Conservation (phyloP, 2,113 vertebrate species). For the Leucosticte australis region DNA sequence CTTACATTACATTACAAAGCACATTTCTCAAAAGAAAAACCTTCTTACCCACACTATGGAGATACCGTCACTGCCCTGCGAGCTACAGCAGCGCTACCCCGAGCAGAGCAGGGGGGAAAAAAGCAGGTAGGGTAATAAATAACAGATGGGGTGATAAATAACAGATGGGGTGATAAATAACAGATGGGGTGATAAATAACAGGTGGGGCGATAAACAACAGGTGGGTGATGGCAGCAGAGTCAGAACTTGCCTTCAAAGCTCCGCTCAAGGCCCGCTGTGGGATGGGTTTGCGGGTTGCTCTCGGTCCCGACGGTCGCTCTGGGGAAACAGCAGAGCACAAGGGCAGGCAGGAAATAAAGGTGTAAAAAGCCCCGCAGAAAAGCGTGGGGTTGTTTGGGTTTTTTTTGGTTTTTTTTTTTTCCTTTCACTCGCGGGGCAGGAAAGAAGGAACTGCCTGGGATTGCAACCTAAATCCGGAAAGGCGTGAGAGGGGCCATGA, state of each 20-base stretch:
- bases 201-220: not conserved
- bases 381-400: rapidly evolving
- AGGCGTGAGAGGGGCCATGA: rapidly evolving
- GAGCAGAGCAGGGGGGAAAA: rapidly evolving
- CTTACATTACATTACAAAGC: rapidly evolving
- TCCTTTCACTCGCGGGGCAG: not conserved
- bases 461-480: not conserved
- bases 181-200: not conserved
- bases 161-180: not conserved
- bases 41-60: rapidly evolving
- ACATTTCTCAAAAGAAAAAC: rapidly evolving
- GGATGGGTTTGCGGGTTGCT: rapidly evolving
- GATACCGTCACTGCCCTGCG: rapidly evolving
- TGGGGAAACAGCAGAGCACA: not conserved
- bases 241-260: not conserved
- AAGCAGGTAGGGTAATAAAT: not conserved
- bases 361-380: rapidly evolving
- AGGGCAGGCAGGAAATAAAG: not conserved
- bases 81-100: not conserved
- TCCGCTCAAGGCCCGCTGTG: rapidly evolving
- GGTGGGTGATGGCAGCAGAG: not conserved
- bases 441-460: not conserved
- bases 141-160: not conserved
- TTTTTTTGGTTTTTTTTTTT: too few species aligned
- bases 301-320: rapidly evolving